A percentile compares a stretch with the other conserved stretches of the same genome.
Conservation (phyloP, 2,888 invertebrate genomes). For the Neoaliturus tenellus region DNA sequence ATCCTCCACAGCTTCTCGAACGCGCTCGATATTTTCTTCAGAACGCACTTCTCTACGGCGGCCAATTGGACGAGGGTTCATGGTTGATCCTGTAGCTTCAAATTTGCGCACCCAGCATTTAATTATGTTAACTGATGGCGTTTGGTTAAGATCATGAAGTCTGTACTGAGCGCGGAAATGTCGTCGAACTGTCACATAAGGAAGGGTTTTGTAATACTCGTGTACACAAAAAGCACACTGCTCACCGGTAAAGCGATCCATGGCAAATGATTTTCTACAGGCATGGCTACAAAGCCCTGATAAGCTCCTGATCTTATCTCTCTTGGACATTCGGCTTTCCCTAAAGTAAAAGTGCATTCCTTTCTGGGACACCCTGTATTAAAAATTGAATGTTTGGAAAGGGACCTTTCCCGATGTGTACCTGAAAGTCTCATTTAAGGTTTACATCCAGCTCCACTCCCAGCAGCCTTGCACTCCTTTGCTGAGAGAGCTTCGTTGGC, state of each 20-base stretch:
- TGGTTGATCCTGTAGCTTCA: conserved; percentile 18
- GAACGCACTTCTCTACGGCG: neutral
- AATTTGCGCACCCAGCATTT: conserved; percentile 33
- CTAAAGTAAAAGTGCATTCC: conserved; percentile 1
- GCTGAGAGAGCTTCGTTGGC: too few species aligned
- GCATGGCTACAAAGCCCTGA: neutral
- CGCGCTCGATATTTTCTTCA: conserved; percentile 13
- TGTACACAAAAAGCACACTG: conserved; percentile 23
- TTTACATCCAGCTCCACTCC: too few species aligned
- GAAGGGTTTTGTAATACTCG: conserved; percentile 14
- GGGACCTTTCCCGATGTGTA: too few species aligned
- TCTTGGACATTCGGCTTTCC: neutral
- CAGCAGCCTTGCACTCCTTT: too few species aligned
- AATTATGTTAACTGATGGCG: conserved; percentile 14
- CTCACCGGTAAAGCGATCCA: conserved; percentile 38
- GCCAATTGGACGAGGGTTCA: neutral
- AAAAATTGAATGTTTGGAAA: too few species aligned
- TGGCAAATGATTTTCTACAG: too few species aligned
- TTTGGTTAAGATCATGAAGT: conserved; percentile 25
- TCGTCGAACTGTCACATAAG: neutral
- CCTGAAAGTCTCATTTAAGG: too few species aligned
- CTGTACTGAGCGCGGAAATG: neutral
- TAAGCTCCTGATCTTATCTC: conserved; percentile 1
- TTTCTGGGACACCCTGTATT: neutral
- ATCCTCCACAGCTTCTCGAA: conserved; percentile 3